Evolutionary conservation across 1,140 invertebrate genomes (phyloP), one percentile per base, ranked within the genome.

Genomic region (Adoxophyes honmai): DNA sequence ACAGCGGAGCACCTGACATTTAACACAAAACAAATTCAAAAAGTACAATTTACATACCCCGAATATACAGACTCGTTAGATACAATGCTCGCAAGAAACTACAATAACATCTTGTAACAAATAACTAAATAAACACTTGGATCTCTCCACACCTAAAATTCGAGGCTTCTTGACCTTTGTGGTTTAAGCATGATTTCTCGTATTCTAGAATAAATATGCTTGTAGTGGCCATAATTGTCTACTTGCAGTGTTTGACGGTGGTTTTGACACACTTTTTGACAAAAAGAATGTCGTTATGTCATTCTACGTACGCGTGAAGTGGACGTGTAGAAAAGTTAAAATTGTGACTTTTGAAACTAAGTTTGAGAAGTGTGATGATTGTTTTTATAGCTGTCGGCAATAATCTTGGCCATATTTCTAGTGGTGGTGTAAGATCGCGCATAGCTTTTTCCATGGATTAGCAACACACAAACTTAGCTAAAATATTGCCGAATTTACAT

Each of bases 61-160:
- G 21, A 28, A 28, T 28, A 28, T 6, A 28, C 21, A 28, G 21
- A 28, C 21, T 28, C 21, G 21, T 28, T 28, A 28, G 6, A 39
- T 13, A 39, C 38, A 39, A 39, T 39, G 15, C 13, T 2, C 21
- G 21, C 13, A 14, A 13, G 14, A 39, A 39, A 16, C 15, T 39
- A 39, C 14, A 39, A 39, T 39, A 39, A 15, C 38, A 39, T 4
- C 38, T 39, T 39, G 13, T 39, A 39, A 39, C 14, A 39, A 39
- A 39, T 39, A 15, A 13, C 5, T 39, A 13, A 8, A 16, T 15
- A 39, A 39, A 39, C 15, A 39, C 15, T 39, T 16, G 13, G 15
- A 13, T 28, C 21, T 28, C 21, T 10, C 2, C 13, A 9, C 38
- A 39, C 14, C 38, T 13, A 39, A 39, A 39, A 39, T 13, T 39